Conservation (phyloP, 2,888 invertebrate species). For the Zelleria hepariella region DNA sequence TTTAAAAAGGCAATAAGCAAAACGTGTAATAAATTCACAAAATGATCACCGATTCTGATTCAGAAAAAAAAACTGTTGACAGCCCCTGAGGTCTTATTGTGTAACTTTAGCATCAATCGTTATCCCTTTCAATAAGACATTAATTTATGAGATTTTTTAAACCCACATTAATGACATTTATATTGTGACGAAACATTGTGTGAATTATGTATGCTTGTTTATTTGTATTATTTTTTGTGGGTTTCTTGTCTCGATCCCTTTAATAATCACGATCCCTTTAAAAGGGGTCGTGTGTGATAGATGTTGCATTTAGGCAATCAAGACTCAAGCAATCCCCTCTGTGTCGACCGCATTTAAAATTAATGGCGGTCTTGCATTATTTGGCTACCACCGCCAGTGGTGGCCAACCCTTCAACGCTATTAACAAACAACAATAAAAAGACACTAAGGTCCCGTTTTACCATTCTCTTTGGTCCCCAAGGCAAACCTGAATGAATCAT, state of each 20-base stretch:
- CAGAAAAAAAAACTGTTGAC: conserved; percentile 57
- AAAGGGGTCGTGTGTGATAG: too few relatives aligned
- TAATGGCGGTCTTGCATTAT: conserved; percentile 57
- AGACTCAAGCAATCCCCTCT: too few relatives aligned
- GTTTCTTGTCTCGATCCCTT: too few relatives aligned
- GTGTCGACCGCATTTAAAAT: conserved; percentile 35
- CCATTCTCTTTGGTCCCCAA: neutral
- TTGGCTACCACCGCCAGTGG: conserved; percentile 62
- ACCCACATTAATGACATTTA: too few relatives aligned
- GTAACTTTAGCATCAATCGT: too few relatives aligned
- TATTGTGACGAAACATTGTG: too few relatives aligned
- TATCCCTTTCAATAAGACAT: too few relatives aligned
- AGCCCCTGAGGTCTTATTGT: conserved; percentile 57
- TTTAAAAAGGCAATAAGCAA: conserved; percentile 24
- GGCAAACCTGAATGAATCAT: neutral
- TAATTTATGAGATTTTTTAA: too few relatives aligned
- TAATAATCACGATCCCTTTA: too few relatives aligned
- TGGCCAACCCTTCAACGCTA: conserved; percentile 53
- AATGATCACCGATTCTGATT: conserved; percentile 28
- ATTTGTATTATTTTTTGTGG: too few relatives aligned
- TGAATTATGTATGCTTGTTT: too few relatives aligned
- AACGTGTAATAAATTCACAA: conserved; percentile 51
- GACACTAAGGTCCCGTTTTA: conserved; percentile 22
- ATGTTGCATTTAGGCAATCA: too few relatives aligned
- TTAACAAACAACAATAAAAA: conserved; percentile 21